Conservation (phyloP, 2,113 vertebrate species). For the Callionymus lyra region DNA sequence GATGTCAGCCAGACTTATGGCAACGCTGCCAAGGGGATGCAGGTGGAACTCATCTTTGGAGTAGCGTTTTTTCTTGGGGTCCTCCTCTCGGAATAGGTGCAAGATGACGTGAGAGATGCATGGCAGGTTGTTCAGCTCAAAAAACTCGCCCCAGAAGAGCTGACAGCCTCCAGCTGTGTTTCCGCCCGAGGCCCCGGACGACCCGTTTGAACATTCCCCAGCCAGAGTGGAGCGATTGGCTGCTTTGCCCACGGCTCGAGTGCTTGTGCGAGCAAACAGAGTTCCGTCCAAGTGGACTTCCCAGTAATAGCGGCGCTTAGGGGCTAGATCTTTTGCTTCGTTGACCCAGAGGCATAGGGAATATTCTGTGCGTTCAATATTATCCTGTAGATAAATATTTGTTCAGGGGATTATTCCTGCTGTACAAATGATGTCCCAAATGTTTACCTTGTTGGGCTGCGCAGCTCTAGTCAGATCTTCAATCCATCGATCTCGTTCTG, state of each 20-base stretch:
- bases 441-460: conserved; percentile 82
- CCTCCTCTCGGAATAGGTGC: conserved; percentile 70
- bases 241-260: conserved; percentile 51
- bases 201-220: conserved; percentile 32
- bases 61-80: conserved; percentile 68
- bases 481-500: conserved; percentile 87
- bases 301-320: conserved; percentile 71
- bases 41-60: conserved; percentile 53
- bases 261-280: conserved; percentile 78
- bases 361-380: conserved; percentile 77
- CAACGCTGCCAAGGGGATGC: conserved; percentile 67
- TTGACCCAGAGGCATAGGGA: conserved; percentile 84
- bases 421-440: background rate
- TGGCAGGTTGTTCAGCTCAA: conserved; percentile 83
- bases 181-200: conserved; percentile 26
- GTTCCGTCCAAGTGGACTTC: conserved; percentile 80
- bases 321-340: conserved; percentile 78
- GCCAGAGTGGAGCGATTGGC: conserved; percentile 60
- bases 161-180: conserved; percentile 57
- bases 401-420: background rate
- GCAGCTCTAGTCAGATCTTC: conserved; percentile 79
- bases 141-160: conserved; percentile 79
- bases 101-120: conserved; percentile 71
- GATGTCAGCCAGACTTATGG: conserved; percentile 65
- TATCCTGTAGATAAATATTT: conserved; percentile 65